A percentile compares a stretch with the other conserved stretches of the same genome.
Evolutionary conservation across 2,113 vertebrate genomes (phyloP).

Genomic region (Ramphastos sulfuratus): DNA sequence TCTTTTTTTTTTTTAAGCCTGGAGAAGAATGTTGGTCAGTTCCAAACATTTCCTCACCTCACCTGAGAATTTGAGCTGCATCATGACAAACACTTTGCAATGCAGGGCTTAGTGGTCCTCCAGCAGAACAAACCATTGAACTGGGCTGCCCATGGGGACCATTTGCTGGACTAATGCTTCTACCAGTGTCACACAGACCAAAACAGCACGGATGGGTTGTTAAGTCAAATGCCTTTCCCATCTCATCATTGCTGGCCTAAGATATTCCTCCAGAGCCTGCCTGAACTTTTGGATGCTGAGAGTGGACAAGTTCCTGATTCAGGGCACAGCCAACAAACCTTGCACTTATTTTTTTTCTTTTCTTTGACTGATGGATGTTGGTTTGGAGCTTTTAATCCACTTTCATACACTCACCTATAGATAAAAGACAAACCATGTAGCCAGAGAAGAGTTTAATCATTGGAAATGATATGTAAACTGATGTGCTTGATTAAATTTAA

Average conservation of each 20-base stretch:
- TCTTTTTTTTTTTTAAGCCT: background rate
- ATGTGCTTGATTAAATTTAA: conserved; percentile 52
- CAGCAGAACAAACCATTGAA: fast-evolving
- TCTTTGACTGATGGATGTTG: background rate
- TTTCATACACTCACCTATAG: background rate
- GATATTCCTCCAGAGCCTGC: background rate
- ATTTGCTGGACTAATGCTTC: background rate
- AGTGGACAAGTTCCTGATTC: fast-evolving
- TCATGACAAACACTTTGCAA: fast-evolving
- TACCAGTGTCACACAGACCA: background rate
- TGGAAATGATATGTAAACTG: conserved; percentile 13
- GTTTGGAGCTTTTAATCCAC: background rate
- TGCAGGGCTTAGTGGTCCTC: fast-evolving
- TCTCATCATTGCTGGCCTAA: background rate
- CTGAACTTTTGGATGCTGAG: background rate
- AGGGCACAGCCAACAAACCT: background rate
- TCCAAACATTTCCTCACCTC: background rate
- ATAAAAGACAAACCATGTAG: background rate
- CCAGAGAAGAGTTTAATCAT: background rate
- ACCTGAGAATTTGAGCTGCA: fast-evolving
- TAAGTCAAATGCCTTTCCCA: background rate
- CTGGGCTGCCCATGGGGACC: background rate
- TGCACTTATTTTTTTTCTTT: fast-evolving
- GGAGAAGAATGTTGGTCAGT: fast-evolving
- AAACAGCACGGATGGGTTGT: background rate